Percentiles rank a stretch among this genome's conserved stretches.
Evolutionary conservation across 2,113 vertebrate genomes (phyloP).

Genomic region (Pluvianellus socialis): DNA sequence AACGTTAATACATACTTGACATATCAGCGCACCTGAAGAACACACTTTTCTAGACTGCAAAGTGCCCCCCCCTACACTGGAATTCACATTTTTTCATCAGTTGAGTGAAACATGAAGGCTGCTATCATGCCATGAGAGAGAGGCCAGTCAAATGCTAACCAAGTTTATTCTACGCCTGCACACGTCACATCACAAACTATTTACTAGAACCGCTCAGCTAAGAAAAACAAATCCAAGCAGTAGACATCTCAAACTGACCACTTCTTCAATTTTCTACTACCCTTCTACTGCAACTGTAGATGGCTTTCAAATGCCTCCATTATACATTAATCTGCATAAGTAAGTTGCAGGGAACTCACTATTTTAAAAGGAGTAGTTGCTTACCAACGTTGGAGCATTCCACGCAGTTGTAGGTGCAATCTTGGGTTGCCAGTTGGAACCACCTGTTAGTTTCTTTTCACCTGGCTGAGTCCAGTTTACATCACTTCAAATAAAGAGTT

Average conservation of each 20-base stretch:
- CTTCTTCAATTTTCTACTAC: neutral
- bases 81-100: neutral
- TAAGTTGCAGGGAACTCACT: neutral
- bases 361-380: neutral
- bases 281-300: neutral
- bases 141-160: neutral
- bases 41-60: neutral
- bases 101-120: neutral
- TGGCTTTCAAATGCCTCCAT: neutral
- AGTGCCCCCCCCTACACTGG: no score
- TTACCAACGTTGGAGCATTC: conserved; percentile 95
- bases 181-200: neutral
- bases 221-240: neutral
- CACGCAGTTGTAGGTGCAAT: conserved; percentile 93
- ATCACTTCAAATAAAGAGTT: conserved; percentile 83
- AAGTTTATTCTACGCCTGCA: neutral
- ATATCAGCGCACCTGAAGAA: neutral
- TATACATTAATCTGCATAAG: neutral
- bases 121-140: neutral
- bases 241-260: neutral
- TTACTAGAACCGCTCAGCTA: neutral
- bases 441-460: conserved; percentile 93
- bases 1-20: rapidly evolving
- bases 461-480: conserved; percentile 96
- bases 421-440: conserved; percentile 95